A percentile compares a stretch with the other conserved stretches of the same genome.
These are phyloP conservation scores for Silurus meridionalis DNA, from an alignment of 2,113 vertebrate genomes.

Conservation along the genomic window DNA sequence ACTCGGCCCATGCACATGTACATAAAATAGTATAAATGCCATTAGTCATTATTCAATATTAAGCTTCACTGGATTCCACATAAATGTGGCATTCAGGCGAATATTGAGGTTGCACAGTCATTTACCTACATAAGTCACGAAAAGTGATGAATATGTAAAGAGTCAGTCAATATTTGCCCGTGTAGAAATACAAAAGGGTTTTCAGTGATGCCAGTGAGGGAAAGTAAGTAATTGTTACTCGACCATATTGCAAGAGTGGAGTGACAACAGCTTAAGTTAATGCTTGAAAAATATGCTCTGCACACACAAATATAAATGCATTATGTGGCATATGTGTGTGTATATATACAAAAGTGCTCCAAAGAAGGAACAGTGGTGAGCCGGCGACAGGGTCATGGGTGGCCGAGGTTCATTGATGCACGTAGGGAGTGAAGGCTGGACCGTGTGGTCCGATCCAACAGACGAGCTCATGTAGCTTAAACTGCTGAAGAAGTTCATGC, in stretches of 20 bases:
- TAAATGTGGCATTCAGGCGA: background rate
- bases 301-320: too few relatives aligned
- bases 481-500: too few relatives aligned
- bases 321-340: too few relatives aligned
- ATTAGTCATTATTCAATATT: background rate
- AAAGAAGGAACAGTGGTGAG: too few relatives aligned
- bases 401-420: too few relatives aligned
- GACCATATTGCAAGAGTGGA: background rate
- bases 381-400: too few relatives aligned
- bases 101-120: background rate
- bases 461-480: too few relatives aligned
- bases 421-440: too few relatives aligned
- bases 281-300: background rate
- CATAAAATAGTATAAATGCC: background rate
- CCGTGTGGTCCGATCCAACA: too few relatives aligned
- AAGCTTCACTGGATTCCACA: background rate
- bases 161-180: background rate
- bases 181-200: background rate
- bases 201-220: background rate
- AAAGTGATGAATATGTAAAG: conserved; percentile 5
- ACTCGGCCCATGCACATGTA: background rate
- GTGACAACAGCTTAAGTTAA: background rate
- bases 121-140: background rate
- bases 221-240: background rate
- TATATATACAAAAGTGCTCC: too few relatives aligned